Base-by-base conservation (phyloP, 2,797 vertebrate genomes). In the Gymnoscopelus braueri region DNA sequence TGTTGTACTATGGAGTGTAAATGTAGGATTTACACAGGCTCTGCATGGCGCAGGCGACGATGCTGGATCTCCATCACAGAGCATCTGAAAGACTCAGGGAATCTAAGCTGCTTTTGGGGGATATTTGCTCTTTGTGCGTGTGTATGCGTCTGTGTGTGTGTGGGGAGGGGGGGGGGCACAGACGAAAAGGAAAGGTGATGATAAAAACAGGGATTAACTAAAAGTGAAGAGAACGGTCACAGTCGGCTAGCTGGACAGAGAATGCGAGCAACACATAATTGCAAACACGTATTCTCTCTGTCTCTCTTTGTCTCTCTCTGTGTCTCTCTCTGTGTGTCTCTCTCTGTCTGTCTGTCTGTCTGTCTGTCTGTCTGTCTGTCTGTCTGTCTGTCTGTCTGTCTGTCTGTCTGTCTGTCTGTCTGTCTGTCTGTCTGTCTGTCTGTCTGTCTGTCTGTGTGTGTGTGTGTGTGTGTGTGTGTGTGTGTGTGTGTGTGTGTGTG, bases 191-290 rank as follows among this genome's bases (percentile, higher is more conserved):
- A 72, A 78, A 63, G 65, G 65, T 74, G 71, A 83, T 80, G 70
- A 84, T 79, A 74, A 81, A 83, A 87, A 81, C 59, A 59, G 24
- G 81, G 83, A 89, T 91, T 88, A 87, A 75, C 60, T 32, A 63
- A 39, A 47, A 13, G 55, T 6, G 35, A 35, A 13, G 12, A n/a
- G 3, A 23, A 55, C 9, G 19, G 53, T 15, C 14, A 55, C 14
- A 55, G 53, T 44, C 39, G 39, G 39, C 39, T 44, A 19, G 19
- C 19, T 44, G 39, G 39, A 44, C 8, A 44, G 9, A 80, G 74
- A 86, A 79, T 60, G 78, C 60, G 70, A 72, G 76, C 57, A 64
- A 64, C 69, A n/a, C 15, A 9, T n/a, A n/a, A 62, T 63, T 60
- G 49, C 64, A 76, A 84, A 80, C 63, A 72, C 56, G 66, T 57